Percentiles rank a stretch among this genome's conserved stretches.
These are phyloP conservation scores for human (Homo sapiens) DNA, from an alignment of 2,113 vertebrate species.

Conservation along the genomic window DNA sequence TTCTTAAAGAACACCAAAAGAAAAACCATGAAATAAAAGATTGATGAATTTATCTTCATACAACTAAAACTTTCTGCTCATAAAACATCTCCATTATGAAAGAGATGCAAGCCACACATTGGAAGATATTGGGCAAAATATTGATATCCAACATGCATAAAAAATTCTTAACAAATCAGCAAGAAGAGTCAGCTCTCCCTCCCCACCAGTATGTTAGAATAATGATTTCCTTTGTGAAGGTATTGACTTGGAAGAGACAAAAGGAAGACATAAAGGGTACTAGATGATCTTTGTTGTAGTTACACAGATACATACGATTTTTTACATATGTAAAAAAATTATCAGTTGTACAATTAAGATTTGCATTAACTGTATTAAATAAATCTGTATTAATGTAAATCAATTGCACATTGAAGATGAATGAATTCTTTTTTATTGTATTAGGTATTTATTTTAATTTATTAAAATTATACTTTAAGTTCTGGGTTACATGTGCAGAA, in stretches of 20 bases:
- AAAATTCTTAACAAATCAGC: neutral
- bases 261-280: neutral
- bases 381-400: neutral
- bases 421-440: neutral
- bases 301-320: neutral
- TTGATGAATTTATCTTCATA: neutral
- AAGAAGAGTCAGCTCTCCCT: neutral
- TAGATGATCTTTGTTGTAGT: neutral
- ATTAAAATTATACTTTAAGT: too few species aligned
- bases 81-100: neutral
- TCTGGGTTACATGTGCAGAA: too few species aligned
- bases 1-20: neutral
- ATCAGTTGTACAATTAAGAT: neutral
- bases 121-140: neutral
- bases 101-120: neutral
- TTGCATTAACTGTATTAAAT: neutral
- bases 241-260: neutral
- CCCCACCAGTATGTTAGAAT: neutral
- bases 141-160: neutral
- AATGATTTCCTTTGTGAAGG: neutral
- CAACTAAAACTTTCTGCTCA: neutral
- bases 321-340: neutral
- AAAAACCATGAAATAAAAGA: neutral
- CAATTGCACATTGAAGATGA: neutral
- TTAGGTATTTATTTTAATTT: too few species aligned